Conservation (phyloP, 2,797 vertebrate genomes). For the Anniella stebbinsi region DNA sequence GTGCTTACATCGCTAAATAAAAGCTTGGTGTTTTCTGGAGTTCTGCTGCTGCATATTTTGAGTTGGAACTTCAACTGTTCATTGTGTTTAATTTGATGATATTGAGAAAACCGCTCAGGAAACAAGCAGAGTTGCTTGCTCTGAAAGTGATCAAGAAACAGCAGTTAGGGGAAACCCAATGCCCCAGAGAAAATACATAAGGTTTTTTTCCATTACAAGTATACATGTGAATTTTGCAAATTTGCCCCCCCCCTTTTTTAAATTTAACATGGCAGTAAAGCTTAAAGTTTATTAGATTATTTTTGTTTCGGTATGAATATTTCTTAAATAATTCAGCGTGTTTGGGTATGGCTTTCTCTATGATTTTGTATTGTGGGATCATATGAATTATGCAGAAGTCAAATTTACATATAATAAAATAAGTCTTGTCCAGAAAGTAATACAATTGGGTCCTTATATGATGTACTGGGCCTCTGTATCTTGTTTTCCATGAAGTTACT, state of each 20-base stretch:
- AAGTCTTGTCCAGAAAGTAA: not conserved
- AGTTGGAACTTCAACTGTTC: not conserved
- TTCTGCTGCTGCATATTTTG: constrained; percentile 20
- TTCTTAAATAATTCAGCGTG: not conserved
- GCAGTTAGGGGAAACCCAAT: not conserved
- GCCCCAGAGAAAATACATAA: not conserved
- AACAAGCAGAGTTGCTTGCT: not conserved
- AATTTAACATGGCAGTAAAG: not conserved
- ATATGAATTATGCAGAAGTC: not conserved
- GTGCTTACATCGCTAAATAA: not conserved
- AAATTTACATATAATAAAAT: not conserved
- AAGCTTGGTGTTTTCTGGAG: constrained; percentile 3
- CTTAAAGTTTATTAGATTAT: not conserved
- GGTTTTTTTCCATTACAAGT: not conserved
- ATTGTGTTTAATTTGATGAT: not conserved
- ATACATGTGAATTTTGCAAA: not conserved
- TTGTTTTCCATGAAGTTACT: not conserved
- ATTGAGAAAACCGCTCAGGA: constrained; percentile 16
- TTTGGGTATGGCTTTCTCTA: not conserved
- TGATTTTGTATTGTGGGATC: not conserved
- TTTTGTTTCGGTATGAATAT: not conserved
- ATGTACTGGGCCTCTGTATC: not conserved
- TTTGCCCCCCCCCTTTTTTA: not conserved
- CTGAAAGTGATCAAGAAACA: not conserved
- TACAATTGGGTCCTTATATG: not conserved